Evolutionary conservation across 30 jellyfish, hydroid and myxozoan species (phyloP).

Genomic region (Rhopilema esculentum): DNA sequence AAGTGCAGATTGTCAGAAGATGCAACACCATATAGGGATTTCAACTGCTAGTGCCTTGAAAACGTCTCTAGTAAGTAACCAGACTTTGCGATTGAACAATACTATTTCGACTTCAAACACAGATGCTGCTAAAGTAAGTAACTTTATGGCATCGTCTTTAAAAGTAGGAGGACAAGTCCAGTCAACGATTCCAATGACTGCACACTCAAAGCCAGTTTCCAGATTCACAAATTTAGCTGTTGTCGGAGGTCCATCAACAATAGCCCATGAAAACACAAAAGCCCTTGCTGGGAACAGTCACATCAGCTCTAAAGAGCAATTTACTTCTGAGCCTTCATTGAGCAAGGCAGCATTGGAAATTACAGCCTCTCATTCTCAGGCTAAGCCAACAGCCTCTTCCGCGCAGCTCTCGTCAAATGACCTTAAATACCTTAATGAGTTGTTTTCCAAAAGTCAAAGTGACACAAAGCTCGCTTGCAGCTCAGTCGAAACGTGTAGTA

Average conservation of each 20-base stretch:
- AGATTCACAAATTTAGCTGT: constrained; percentile 1
- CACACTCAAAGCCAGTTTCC: neutral
- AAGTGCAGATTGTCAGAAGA: constrained; percentile 27
- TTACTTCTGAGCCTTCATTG: neutral
- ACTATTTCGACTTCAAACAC: neutral
- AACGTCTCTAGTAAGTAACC: neutral
- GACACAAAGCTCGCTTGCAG: neutral
- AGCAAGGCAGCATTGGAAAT: neutral
- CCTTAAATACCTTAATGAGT: constrained; percentile 46
- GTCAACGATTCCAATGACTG: neutral
- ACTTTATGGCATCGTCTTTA: neutral
- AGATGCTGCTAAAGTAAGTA: neutral
- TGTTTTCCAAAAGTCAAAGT: constrained; percentile 45
- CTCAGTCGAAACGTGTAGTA: neutral
- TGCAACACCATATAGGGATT: neutral
- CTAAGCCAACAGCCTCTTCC: constrained; percentile 9
- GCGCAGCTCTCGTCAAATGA: constrained; percentile 59
- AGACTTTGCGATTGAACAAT: neutral
- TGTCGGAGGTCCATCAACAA: neutral
- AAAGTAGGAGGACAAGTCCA: neutral
- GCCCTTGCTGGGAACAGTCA: neutral
- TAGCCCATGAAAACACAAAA: neutral
- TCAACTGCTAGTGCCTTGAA: constrained; percentile 17
- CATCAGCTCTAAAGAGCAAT: neutral
- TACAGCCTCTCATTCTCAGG: neutral